Conservation (phyloP, 2,797 vertebrate genomes). For the Ceryle rudis region DNA sequence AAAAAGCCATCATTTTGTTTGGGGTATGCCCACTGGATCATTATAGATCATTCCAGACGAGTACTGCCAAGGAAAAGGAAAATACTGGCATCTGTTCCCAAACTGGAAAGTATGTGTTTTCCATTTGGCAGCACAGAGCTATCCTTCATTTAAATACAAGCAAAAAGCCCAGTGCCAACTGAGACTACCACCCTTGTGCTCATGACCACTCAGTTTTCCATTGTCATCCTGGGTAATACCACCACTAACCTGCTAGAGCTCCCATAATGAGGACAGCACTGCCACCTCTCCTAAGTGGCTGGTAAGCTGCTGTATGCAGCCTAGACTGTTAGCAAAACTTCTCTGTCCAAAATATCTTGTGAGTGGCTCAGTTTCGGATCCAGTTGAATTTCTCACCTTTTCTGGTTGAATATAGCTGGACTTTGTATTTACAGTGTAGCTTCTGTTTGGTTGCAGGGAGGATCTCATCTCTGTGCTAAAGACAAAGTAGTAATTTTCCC, state of each 20-base stretch:
- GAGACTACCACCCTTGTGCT: background rate
- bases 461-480: slow-evolving; percentile 55
- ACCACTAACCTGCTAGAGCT: background rate
- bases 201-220: background rate
- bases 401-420: background rate
- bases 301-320: background rate
- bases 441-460: slow-evolving; percentile 52
- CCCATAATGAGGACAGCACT: background rate
- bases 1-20: background rate
- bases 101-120: background rate
- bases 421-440: slow-evolving; percentile 15
- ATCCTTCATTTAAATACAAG: background rate
- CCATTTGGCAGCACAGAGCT: background rate
- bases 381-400: slow-evolving; percentile 4
- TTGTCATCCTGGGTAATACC: background rate
- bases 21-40: background rate
- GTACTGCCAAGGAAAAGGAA: background rate
- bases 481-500: slow-evolving; percentile 69
- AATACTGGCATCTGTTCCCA: background rate
- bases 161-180: background rate
- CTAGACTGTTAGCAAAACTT: background rate
- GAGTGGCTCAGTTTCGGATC: slow-evolving; percentile 18
- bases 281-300: background rate
- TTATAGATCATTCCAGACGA: background rate
- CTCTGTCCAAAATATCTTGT: background rate